Base-by-base conservation (phyloP, 2,888 invertebrate genomes). In the Mylabris sibirica region DNA sequence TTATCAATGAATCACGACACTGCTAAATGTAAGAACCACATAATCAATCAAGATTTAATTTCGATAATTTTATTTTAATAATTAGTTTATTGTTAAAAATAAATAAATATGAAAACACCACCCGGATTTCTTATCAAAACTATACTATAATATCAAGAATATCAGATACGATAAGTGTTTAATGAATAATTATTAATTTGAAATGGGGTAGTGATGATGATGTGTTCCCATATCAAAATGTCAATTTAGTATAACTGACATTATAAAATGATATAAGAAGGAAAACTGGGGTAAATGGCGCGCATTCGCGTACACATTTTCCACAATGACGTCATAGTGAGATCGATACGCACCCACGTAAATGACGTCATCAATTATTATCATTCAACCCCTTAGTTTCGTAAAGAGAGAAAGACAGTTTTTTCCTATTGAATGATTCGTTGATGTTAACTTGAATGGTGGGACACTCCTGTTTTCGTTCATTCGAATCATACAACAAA, bases 181-280 rank as follows among this genome's bases (percentile, higher is more conserved):
- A 38, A 38, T 38, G 2, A 38, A 38, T 38, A 38, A 38, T 12
- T 38, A 12, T 9, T 11, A 6, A 38, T 9, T 38, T 38, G 11
- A 9, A 38, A 38, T 11, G 38, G 38, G 38, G 14, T 38, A 14
- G 14, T 6, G n/a, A 44, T 11, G n/a, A 70, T 62, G 61, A 49
- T 38, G 67, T 67, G 24, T 74, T 64, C 74, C 75, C 60, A 73
- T 66, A 75, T 73, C 69, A 70, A 75, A 75, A 77, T 73, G 77
- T 77, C 77, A 78, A 74, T 77, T 77, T 63, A 35, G 59, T 9
- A n/a, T n/a, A 64, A 67, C 69, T 67, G 67, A 62, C 57, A 61
- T n/a, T 49, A 38, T 17, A 62, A 24, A 64, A 22, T 49, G 38
- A 69, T 64, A 61, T 59, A 53, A 57, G 34, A 66, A 20, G 66